Percentiles rank a stretch among this genome's conserved stretches.
phyloP scores from a whole-genome alignment of 2,113 vertebrate genomes.

The Larimichthys polyactis region DNA sequence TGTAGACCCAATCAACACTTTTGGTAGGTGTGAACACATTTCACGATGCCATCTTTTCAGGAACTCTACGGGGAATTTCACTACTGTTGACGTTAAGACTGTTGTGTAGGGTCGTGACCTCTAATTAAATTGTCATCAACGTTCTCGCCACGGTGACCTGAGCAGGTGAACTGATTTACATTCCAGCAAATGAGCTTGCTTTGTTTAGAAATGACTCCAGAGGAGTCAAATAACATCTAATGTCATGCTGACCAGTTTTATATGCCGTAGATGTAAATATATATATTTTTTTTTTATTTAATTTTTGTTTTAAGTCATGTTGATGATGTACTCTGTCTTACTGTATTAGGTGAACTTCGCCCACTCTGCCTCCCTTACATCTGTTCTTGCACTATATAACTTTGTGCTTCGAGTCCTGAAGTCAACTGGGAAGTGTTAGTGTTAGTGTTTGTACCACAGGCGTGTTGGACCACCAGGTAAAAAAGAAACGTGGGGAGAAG shows the following conservation, averaged over 20 bases:
- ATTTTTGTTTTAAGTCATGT: background rate
- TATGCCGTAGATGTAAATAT: no score
- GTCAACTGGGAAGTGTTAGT: no score
- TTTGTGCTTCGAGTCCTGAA: no score
- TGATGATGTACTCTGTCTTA: no score
- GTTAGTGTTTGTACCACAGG: no score
- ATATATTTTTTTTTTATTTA: background rate
- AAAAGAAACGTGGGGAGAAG: background rate
- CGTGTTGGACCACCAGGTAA: no score
- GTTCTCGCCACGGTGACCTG: background rate
- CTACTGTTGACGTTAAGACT: background rate
- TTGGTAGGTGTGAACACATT: background rate
- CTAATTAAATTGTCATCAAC: background rate
- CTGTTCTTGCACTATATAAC: no score
- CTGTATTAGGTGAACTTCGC: no score
- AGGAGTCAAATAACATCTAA: background rate
- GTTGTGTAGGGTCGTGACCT: background rate
- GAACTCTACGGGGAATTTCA: background rate
- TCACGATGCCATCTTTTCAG: background rate
- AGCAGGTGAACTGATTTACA: background rate
- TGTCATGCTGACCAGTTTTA: background rate
- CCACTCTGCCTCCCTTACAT: no score
- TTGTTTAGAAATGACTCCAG: no score
- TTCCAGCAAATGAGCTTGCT: background rate
- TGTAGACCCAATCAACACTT: slow-evolving; percentile 23